Evolutionary conservation across 2,888 invertebrate species (phyloP).

Genomic region (Philaethria dido): DNA sequence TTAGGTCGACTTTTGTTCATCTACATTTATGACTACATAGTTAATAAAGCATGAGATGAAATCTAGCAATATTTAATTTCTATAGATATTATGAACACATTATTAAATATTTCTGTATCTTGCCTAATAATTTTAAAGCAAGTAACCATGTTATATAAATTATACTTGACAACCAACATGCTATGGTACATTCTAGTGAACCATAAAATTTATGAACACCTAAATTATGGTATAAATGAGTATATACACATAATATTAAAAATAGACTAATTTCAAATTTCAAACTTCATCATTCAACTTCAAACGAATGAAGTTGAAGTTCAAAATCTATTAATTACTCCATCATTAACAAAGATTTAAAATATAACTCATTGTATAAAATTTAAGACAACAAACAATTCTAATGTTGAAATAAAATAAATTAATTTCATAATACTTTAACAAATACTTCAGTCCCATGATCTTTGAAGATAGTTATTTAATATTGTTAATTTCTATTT

Average conservation of each 20-base stretch:
- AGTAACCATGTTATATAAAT: background rate
- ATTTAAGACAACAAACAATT: background rate
- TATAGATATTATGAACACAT: constrained; percentile 8
- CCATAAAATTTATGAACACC: background rate
- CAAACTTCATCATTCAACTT: too few species aligned
- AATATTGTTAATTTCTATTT: background rate
- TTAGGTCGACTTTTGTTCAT: constrained; percentile 2
- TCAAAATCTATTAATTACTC: background rate
- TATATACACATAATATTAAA: too few species aligned
- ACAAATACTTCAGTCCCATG: constrained; percentile 9
- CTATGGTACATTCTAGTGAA: background rate
- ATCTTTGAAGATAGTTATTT: background rate
- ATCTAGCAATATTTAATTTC: background rate
- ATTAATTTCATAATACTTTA: constrained; percentile 7
- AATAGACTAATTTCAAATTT: too few species aligned
- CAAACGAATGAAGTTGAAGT: too few species aligned
- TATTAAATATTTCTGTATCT: background rate
- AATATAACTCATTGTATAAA: background rate
- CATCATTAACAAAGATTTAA: background rate
- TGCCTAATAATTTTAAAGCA: too few species aligned
- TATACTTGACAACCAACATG: too few species aligned
- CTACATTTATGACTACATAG: background rate
- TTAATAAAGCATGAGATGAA: background rate
- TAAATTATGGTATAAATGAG: background rate
- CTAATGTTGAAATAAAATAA: background rate